These are phyloP conservation scores for Amiota mariae DNA, from an alignment of 2,888 invertebrate genomes.

Conservation along the genomic window DNA sequence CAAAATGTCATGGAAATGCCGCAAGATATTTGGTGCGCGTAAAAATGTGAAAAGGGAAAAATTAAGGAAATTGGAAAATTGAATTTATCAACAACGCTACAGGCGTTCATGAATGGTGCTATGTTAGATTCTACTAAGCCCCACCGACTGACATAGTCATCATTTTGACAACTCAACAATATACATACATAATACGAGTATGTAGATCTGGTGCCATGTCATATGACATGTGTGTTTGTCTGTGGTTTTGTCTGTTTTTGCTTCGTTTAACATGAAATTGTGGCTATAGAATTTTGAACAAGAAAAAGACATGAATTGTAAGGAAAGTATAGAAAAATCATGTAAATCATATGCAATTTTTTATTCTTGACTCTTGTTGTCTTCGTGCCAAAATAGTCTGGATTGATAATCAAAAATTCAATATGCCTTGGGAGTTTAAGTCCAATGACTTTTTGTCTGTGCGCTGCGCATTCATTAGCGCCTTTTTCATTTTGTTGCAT, in stretches of 20 bases:
- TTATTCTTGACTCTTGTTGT: neutral
- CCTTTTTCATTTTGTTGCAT: slow-evolving; percentile 19
- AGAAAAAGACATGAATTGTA: slow-evolving; percentile 1
- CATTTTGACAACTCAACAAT: neutral
- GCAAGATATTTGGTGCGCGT: slow-evolving; percentile 49
- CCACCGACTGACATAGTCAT: too few species aligned
- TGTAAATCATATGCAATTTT: slow-evolving; percentile 14
- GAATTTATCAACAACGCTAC: slow-evolving; percentile 52
- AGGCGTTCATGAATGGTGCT: neutral
- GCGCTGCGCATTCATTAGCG: slow-evolving; percentile 15
- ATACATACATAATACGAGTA: neutral
- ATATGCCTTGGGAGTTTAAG: slow-evolving; percentile 5
- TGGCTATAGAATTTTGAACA: too few species aligned
- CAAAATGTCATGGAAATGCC: slow-evolving; percentile 32
- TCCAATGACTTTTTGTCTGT: neutral
- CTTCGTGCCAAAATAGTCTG: neutral
- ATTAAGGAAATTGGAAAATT: slow-evolving; percentile 66
- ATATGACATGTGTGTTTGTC: slow-evolving; percentile 22
- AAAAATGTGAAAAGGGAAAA: slow-evolving; percentile 55
- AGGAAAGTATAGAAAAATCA: neutral
- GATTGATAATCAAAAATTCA: slow-evolving; percentile 28
- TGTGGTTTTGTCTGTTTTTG: slow-evolving; percentile 13
- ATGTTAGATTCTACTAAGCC: too few species aligned
- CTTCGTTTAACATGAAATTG: slow-evolving; percentile 52
- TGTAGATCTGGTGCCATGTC: neutral